These are phyloP conservation scores for Agrenia bidenticulata DNA, from an alignment of 2,888 invertebrate genomes.

Conservation along the genomic window DNA sequence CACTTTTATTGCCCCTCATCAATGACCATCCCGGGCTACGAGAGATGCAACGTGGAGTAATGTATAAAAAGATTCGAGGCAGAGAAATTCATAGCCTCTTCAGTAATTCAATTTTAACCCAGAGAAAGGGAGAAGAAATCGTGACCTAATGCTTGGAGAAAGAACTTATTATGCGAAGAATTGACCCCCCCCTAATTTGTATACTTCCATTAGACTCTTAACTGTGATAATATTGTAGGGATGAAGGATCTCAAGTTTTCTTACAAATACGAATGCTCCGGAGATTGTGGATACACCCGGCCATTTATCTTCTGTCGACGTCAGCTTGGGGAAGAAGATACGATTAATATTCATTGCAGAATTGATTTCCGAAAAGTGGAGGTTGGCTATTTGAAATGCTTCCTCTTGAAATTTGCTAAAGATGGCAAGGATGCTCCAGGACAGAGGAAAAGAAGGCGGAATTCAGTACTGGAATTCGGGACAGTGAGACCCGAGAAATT, in stretches of 20 bases:
- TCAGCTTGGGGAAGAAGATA: slow-evolving; percentile 21
- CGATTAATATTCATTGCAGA: slow-evolving; percentile 26
- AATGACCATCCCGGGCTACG: too few relatives aligned
- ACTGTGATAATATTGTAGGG: not conserved
- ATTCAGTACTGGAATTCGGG: slow-evolving; percentile 23
- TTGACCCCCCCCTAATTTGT: not conserved
- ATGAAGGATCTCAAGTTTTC: slow-evolving; percentile 16
- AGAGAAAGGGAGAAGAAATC: too few relatives aligned
- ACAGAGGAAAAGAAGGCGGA: slow-evolving; percentile 7
- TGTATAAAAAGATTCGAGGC: too few relatives aligned
- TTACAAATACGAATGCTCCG: slow-evolving; percentile 25
- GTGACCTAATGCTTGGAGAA: too few relatives aligned
- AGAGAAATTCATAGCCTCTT: too few relatives aligned
- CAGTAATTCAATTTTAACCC: too few relatives aligned
- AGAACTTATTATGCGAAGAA: not conserved
- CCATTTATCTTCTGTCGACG: slow-evolving; percentile 16
- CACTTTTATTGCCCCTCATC: too few relatives aligned
- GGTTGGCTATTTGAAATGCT: slow-evolving; percentile 6
- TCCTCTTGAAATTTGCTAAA: not conserved
- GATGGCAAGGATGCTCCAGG: not conserved
- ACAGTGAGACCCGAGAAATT: slow-evolving; percentile 17
- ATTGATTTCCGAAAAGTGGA: slow-evolving; percentile 27
- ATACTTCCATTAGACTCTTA: not conserved
- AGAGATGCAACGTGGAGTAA: too few relatives aligned
- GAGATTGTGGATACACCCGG: slow-evolving; percentile 29